Evolutionary conservation across 2,113 vertebrate genomes (phyloP).

Genomic region (Tragulus kanchil): DNA sequence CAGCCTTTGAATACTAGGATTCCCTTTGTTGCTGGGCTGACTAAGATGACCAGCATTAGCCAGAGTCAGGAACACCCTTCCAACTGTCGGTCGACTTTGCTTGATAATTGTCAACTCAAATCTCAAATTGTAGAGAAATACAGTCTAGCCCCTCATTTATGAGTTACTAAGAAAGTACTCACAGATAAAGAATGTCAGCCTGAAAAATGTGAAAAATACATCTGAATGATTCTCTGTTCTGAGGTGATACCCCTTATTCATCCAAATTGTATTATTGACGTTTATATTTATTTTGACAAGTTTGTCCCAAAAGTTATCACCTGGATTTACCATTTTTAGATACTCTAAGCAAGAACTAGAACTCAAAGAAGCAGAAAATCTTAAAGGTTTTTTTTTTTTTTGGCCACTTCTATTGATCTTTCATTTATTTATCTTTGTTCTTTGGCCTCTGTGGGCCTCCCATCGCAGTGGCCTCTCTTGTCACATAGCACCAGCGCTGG

Average conservation of each 20-base stretch:
- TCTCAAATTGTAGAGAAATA: constrained; percentile 2
- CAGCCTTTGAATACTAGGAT: background rate
- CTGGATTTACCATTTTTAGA: constrained; percentile 21
- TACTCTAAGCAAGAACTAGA: background rate
- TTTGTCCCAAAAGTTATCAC: constrained; percentile 2
- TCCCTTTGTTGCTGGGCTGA: background rate
- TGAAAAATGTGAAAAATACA: background rate
- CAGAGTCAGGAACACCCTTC: background rate
- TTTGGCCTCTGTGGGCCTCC: too few species aligned
- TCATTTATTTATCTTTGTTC: too few species aligned
- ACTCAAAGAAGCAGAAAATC: background rate
- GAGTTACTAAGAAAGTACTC: background rate
- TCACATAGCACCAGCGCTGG: too few species aligned
- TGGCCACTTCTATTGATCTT: too few species aligned
- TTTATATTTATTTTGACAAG: background rate
- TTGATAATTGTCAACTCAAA: background rate
- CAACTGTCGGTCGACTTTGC: background rate
- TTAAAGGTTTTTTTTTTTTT: background rate
- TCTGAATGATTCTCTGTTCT: background rate
- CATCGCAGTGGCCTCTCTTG: too few species aligned
- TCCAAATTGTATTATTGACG: background rate
- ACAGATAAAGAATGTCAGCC: background rate
- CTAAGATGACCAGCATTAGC: background rate
- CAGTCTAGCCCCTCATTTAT: background rate
- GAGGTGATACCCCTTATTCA: background rate